Evolutionary conservation across 2,113 vertebrate genomes (phyloP).

Genomic region (Epinephelus cyanopodus): DNA sequence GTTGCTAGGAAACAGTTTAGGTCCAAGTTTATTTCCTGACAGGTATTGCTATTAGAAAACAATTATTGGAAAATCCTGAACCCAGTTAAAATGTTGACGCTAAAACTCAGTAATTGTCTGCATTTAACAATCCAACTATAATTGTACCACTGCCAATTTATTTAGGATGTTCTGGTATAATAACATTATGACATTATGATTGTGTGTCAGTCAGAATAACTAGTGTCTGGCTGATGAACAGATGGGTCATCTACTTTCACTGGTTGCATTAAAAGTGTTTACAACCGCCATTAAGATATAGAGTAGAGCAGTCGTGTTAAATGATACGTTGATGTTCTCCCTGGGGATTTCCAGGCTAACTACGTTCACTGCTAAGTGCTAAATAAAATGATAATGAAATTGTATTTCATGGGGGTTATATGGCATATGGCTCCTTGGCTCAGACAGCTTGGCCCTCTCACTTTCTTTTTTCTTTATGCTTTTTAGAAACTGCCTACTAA

Average conservation of each 20-base stretch:
- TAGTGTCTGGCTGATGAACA: conserved; percentile 3
- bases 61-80: not conserved
- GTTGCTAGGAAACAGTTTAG: not conserved
- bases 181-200: not conserved
- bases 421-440: conserved; percentile 27
- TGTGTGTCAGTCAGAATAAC: conserved; percentile 6
- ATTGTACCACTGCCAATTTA: not conserved
- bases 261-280: conserved; percentile 48
- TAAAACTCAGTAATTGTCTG: not conserved
- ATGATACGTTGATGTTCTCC: conserved; percentile 29
- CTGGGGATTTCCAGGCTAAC: conserved; percentile 37
- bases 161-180: not conserved
- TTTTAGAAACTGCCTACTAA: not conserved
- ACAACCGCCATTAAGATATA: conserved; percentile 41
- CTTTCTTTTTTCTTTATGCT: conserved; percentile 14
- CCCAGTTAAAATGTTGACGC: not conserved
- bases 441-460: conserved; percentile 18
- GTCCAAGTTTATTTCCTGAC: not conserved
- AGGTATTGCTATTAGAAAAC: not conserved
- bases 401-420: conserved; percentile 42
- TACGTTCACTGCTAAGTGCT: conserved; percentile 8
- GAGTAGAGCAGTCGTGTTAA: conserved; percentile 24
- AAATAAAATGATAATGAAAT: conserved; percentile 58
- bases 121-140: not conserved
- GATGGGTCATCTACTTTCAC: conserved; percentile 34